These are phyloP conservation scores for Cerastoderma edule DNA, from an alignment of 2,888 invertebrate genomes.

Conservation along the genomic window DNA sequence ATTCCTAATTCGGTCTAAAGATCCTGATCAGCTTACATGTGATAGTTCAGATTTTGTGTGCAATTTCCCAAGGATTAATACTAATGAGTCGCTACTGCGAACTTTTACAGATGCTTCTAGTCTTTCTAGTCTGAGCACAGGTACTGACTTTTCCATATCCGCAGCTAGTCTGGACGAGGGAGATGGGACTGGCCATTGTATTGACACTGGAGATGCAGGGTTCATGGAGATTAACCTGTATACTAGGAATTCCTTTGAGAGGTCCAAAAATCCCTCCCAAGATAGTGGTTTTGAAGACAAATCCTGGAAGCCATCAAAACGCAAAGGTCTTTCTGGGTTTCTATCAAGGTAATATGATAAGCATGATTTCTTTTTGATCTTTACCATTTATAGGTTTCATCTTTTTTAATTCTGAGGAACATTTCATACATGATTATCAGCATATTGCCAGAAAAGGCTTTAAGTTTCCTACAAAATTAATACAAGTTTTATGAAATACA, in stretches of 20 bases:
- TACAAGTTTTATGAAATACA: too few species aligned
- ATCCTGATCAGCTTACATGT: constrained; percentile 70
- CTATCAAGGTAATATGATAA: constrained; percentile 72
- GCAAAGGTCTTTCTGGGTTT: constrained; percentile 72
- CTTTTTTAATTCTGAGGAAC: too few species aligned
- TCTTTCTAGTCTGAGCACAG: constrained; percentile 80
- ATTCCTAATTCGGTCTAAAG: constrained; percentile 62
- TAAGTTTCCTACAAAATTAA: too few species aligned
- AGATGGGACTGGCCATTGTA: constrained; percentile 68
- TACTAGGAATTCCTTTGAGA: constrained; percentile 78
- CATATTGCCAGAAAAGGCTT: too few species aligned
- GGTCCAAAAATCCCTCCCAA: constrained; percentile 70
- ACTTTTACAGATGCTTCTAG: constrained; percentile 78
- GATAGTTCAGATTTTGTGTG: constrained; percentile 74
- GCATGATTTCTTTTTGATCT: background rate
- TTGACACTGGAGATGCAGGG: constrained; percentile 78
- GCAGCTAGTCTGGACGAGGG: constrained; percentile 75
- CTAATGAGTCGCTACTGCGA: constrained; percentile 67
- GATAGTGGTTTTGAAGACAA: constrained; percentile 75
- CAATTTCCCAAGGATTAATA: constrained; percentile 66
- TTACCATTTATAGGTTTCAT: background rate
- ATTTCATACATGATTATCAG: too few species aligned
- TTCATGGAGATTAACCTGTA: constrained; percentile 81
- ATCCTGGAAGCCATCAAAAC: constrained; percentile 69
- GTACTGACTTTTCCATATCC: constrained; percentile 79